Base-by-base conservation (phyloP, 92 coral and sea anemone genomes). In the Virgularia gustaviana region DNA sequence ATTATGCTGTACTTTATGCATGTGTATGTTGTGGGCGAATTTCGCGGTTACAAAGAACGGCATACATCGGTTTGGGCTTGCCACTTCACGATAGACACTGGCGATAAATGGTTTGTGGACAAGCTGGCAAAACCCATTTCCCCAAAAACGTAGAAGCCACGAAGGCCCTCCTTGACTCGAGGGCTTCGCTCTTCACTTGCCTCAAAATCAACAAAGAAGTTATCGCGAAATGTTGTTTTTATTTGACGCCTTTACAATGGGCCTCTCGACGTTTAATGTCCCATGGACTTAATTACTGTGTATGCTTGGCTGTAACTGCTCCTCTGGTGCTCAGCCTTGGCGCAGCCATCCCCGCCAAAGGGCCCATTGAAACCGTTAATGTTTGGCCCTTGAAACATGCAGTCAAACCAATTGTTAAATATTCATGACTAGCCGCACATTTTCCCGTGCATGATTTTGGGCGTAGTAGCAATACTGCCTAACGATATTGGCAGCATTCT, bases 141-240 rank as follows among this genome's bases (percentile, higher is more conserved):
- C 28, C 31, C 30, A 12, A 12, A 52, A 22, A 16, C 58, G 30
- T n/a, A n/a, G 28, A 52, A 52, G 29, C 58, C 58, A 28, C 1
- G 58, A 52, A n/a, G n/a, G n/a, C n/a, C 28, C 55, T 4, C 22
- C 58, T 52, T 52, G 44, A 68, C 60, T 68, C 54, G 45, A 68
- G 39, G 51, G 27, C n/a, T 68, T 68, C 75, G 51, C 55, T 68
- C 75, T 19, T n/a, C n/a, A 68, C 53, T 43, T 44, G 18, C 37
- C 22, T 18, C 31, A 53, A 68, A 68, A 35, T 68, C 75, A 68
- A 68, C 75, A 68, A 68, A 68, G 75, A 68, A 68, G 36, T 49
- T 47, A 43, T 61, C 51, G 47, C 58, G 51, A 68, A 68, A 49
- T n/a, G n/a, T 68, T 68, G 75, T 68, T 68, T 68, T 68, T 47